Evolutionary conservation across 2,888 invertebrate species (phyloP).

Genomic region (Mesopsocus fuscifrons): DNA sequence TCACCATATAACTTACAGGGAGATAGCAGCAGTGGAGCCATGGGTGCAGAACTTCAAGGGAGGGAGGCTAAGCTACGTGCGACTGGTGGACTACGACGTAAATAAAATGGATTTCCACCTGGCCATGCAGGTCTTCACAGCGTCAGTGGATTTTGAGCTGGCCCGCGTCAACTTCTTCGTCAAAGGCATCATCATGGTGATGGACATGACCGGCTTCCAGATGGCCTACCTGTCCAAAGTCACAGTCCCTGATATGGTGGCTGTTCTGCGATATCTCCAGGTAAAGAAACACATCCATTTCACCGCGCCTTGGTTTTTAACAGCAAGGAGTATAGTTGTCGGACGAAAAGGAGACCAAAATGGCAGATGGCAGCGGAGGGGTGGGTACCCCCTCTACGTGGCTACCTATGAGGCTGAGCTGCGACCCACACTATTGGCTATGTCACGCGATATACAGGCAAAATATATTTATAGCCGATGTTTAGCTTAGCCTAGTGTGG

Average conservation of each 20-base stretch:
- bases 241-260: neutral
- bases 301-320: too few species aligned
- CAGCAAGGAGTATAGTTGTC: too few species aligned
- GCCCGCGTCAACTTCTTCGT: neutral
- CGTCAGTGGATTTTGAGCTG: neutral
- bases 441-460: too few species aligned
- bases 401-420: too few species aligned
- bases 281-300: too few species aligned
- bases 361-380: too few species aligned
- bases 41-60: neutral
- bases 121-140: neutral
- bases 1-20: too few species aligned
- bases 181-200: neutral
- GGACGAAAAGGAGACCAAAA: too few species aligned
- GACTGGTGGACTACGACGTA: neutral
- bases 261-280: neutral
- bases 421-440: too few species aligned
- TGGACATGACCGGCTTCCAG: neutral
- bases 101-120: slow-evolving; percentile 1
- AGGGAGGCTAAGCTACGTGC: neutral
- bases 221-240: slow-evolving; percentile 1
- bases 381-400: too few species aligned
- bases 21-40: neutral
- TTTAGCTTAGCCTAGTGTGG: too few species aligned
- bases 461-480: too few species aligned